Percentiles rank a stretch among this genome's conserved stretches.
Evolutionary conservation across 23 tunicate species (phyloP).

Genomic region (Clavelina lepadiformis): DNA sequence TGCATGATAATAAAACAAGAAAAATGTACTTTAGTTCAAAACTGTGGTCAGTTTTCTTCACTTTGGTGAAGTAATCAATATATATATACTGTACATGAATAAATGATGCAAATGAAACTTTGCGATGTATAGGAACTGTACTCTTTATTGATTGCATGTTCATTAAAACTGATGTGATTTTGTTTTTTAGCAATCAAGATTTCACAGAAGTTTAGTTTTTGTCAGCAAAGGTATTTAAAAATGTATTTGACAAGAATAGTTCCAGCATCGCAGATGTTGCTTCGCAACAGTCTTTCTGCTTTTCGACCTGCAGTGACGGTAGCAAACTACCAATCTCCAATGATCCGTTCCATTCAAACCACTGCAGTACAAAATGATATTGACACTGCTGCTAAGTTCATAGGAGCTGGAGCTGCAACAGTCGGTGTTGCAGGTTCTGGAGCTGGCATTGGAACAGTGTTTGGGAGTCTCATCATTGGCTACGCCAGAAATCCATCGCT

Average conservation of each 20-base stretch:
- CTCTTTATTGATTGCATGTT: no score
- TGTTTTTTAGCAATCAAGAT: no score
- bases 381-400: conserved; percentile 99
- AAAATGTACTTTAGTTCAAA: no score
- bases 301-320: conserved; percentile 16
- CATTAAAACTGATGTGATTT: no score
- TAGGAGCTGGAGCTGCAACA: conserved; percentile 99
- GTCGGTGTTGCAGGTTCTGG: conserved; percentile 99
- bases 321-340: neutral
- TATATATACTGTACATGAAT: no score
- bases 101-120: no score
- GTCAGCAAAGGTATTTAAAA: neutral
- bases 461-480: conserved; percentile 98
- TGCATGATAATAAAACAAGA: no score
- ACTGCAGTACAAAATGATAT: conserved; percentile 72
- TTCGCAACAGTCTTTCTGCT: conserved; percentile 25
- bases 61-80: no score
- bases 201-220: no score
- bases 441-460: conserved; percentile 99
- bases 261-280: conserved; percentile 22
- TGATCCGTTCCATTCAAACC: conserved; percentile 42
- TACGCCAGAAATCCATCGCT: conserved; percentile 99
- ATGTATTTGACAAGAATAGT: conserved; percentile 32
- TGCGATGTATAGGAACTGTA: no score
- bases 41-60: no score